Evolutionary conservation across 2,888 invertebrate species (phyloP).

Genomic region (Drosophila maculinotata): DNA sequence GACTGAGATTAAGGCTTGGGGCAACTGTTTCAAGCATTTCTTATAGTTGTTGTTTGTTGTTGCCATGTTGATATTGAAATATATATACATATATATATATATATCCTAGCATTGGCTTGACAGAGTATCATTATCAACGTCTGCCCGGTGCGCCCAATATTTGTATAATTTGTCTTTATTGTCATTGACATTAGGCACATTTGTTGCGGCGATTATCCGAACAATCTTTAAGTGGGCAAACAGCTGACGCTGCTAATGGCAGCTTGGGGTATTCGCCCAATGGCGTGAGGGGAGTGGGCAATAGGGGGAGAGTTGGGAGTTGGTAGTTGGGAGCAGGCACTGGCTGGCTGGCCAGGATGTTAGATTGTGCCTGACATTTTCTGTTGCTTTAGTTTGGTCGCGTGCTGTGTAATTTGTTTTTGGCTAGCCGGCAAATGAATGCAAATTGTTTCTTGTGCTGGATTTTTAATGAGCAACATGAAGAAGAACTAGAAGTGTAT

Average conservation of each 20-base stretch:
- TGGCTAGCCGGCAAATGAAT: constrained; percentile 35
- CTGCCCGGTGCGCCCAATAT: constrained; percentile 52
- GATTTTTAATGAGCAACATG: constrained; percentile 30
- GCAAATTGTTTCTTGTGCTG: constrained; percentile 48
- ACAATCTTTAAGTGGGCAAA: constrained; percentile 73
- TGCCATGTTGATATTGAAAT: constrained; percentile 46
- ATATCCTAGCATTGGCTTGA: constrained; percentile 2
- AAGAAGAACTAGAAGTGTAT: neutral
- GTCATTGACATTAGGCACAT: constrained; percentile 74
- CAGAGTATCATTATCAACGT: constrained; percentile 60
- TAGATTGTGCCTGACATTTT: constrained; percentile 37
- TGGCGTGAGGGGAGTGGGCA: neutral
- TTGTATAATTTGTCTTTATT: constrained; percentile 74
- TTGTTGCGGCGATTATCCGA: constrained; percentile 73
- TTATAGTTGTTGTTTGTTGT: neutral
- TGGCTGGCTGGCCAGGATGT: constrained; percentile 19
- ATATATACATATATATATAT: constrained; percentile 14
- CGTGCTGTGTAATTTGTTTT: constrained; percentile 42
- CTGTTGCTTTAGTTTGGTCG: constrained; percentile 17
- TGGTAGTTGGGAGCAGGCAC: neutral
- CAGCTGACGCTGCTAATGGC: constrained; percentile 69
- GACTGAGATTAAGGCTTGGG: constrained; percentile 6
- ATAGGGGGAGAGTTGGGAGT: neutral
- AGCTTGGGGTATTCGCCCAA: constrained; percentile 10
- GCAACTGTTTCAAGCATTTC: constrained; percentile 18